Base-by-base conservation (phyloP, 2,888 invertebrate genomes). In the Synergus japonicus region DNA sequence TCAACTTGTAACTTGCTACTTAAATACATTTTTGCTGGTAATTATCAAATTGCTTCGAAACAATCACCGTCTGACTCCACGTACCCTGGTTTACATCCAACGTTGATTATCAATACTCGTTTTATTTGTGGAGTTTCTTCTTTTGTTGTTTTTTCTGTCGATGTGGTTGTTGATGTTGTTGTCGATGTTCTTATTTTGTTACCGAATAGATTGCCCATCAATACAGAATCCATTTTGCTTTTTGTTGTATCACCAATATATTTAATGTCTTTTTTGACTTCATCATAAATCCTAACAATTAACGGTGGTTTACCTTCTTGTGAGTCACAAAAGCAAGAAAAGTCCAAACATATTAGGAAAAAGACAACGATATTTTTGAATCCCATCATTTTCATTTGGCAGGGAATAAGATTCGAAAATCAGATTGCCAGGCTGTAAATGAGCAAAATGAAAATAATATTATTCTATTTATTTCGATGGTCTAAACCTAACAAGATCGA, bases 31-130 rank as follows among this genome's bases (percentile, higher is more conserved):
- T 37, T 37, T 37, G 37, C n/a, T 9, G 0, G 3, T 54, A 5
- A n/a, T 9, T 0, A 0, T 54, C 13, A n/a, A 1, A 5, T n/a
- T 9, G 8, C 2, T n/a, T 54, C 8, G n/a, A 2, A n/a, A n/a
- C 49, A 54, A 54, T 2, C 15, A 54, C n/a, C 49, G 0, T 8
- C 5, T n/a, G 2, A 7, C 13, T 1, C 49, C 2, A n/a, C 7
- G 8, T 7, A 8, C 0, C 49, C 7, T 54, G 15, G 15, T 54
- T 54, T 8, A 8, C 49, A 54, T n/a, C n/a, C n/a, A 54, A 54
- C 8, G 1, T 15, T 54, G 2, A 54, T n/a, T 54, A 8, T 8
- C 3, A 3, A 29, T 29, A 29, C 3, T 29, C 3, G 29, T 29
- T 0, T 29, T 29, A 29, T 29, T 29, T 29, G 2, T 0, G 29